Evolutionary conservation across 2,797 vertebrate species (phyloP), one percentile per base, ranked within the genome.

Genomic region (Ctenopoma kingsleyae): DNA sequence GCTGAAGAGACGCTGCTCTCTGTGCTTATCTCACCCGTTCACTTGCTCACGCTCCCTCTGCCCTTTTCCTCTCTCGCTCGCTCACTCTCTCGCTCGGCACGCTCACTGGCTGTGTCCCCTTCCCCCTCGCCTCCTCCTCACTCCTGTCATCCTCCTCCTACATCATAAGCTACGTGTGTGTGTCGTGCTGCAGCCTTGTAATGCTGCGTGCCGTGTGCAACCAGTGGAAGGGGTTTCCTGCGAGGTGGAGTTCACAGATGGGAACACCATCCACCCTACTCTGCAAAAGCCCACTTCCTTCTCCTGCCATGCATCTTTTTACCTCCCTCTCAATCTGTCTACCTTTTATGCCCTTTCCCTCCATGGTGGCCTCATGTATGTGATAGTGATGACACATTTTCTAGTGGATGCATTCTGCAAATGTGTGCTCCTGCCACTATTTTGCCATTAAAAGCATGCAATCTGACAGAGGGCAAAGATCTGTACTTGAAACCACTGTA

Each of bases 1-100:
- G 76, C 87, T 87, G 80, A 85, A 87, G 86, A 89, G 93, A 93
- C 91, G 93, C 90, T 87, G 79, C 84, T 77, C 69, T 80, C 80
- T 74, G 72, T 44, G 73, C 78, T 74, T 80, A 80, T 89, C 87
- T 84, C 82, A 71, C 70, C 43, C 85, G 72, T 81, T 88, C 91
- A 82, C 77, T 89, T 78, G 40, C 69, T 80, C 81, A 51, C 71
- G 70, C 80, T 65, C 75, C 53, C 70, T 38, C 74, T 87, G 68
- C 67, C 75, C 86, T 82, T 85, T 80, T 44, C 48, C 84, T 62
- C 78, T 61, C 79, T 67, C 57, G 1, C 76, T 80, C 81, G 7
- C 73, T 76, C 54, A 0, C 74, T 78, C 79, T 17, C 73, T 77
- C 62, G 54, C 59, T 53, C 36, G 6, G 67, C 72, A 67, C 67